Evolutionary conservation across 2,797 vertebrate species (phyloP), one percentile per base, ranked within the genome.

Genomic region (Caiman crocodilus): DNA sequence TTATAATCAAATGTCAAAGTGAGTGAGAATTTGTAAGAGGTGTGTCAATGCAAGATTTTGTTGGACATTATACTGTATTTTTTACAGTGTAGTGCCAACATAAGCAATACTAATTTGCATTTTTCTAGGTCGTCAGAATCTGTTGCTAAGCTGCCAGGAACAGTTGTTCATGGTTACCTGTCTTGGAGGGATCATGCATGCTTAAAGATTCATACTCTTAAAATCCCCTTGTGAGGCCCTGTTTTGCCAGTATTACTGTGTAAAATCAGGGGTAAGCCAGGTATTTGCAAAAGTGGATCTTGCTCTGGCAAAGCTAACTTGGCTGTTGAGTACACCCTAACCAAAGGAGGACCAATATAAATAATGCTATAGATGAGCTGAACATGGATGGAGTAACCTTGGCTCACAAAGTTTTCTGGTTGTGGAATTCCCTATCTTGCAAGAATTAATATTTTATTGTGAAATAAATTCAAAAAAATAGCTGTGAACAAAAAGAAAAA

Each of bases 121-220:
- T 82, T 95, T 95, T 96, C 65, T 89, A 85, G 95, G 95, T 95
- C 94, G 93, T 79, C 79, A 94, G 79, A 82, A 76, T 32, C 42
- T 74, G 90, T 93, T 94, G 93, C 93, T 96, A 94, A 90, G 95
- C 94, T 95, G 93, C 94, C 91, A 76, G 28, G 63, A 65, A 14
- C 28, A 65, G 28, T 30, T 50, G 42, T 50, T 50, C 63, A 65
- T 16, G 30, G 8, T n/a, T 65, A 65, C 14, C 14, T 50, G 42
- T 50, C 42, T 50, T 50, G 42, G 42, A 73, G 35, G 23, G 50
- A 35, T 14, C 35, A 50, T 32, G 23, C 69, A 73, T 26, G 35
- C 32, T 4, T 73, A 23, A 7, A 21, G 13, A 26, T 12, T 30
- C 57, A 58, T 6, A 30, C 57, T 3, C 42, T 58, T 6, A 57